Conservation (phyloP, 2,888 invertebrate genomes). For the Sphaerophoria rueppellii region DNA sequence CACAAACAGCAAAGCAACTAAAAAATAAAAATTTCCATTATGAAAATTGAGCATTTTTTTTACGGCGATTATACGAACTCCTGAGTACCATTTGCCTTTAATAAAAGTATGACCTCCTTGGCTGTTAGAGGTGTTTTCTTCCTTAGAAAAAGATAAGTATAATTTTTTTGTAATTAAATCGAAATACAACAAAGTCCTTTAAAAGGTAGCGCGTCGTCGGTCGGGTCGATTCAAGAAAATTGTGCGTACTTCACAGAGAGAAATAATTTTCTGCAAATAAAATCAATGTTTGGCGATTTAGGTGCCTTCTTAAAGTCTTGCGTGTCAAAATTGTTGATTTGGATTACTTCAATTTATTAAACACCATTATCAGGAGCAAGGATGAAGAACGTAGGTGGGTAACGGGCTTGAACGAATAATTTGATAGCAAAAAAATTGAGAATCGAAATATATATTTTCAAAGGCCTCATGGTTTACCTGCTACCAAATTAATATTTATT, state of each 20-base stretch:
- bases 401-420: slow-evolving; percentile 12
- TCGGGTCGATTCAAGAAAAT: not conserved
- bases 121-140: not conserved
- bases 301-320: not conserved
- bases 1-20: not conserved
- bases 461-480: not conserved
- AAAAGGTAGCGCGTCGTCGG: not conserved
- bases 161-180: slow-evolving; percentile 53
- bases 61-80: slow-evolving; percentile 12
- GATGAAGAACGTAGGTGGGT: not conserved
- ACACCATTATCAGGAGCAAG: not conserved
- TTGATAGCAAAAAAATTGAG: not conserved
- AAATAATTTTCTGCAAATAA: not conserved
- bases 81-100: not conserved
- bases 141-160: slow-evolving; percentile 13
- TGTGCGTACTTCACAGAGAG: not conserved
- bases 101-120: slow-evolving; percentile 31
- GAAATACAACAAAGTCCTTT: not conserved
- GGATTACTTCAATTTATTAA: slow-evolving; percentile 14
- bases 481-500: slow-evolving; percentile 18
- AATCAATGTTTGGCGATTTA: not conserved
- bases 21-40: slow-evolving; percentile 47
- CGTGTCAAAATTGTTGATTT: not conserved
- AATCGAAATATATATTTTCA: slow-evolving; percentile 10
- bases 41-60: slow-evolving; percentile 36